Percentiles rank a stretch among this genome's conserved stretches.
These are phyloP conservation scores for Thrips palmi DNA, from an alignment of 1,140 invertebrate genomes.

Conservation along the genomic window DNA sequence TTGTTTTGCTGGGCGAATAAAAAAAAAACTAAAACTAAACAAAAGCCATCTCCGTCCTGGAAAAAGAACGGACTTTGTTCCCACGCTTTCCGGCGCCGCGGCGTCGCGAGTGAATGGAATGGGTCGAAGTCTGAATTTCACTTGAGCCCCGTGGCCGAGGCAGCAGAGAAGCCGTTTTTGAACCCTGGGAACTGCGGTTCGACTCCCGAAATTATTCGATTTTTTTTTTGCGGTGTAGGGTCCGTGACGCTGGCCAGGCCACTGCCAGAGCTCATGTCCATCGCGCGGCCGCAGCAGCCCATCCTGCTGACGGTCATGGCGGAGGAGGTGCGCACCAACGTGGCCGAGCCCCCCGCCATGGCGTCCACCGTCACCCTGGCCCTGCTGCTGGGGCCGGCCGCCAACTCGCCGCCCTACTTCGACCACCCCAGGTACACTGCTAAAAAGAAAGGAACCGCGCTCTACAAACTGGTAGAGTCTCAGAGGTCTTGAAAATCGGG, in stretches of 20 bases:
- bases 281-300: conserved; percentile 55
- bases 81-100: too few relatives aligned
- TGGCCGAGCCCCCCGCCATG: conserved; percentile 47
- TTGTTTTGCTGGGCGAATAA: too few relatives aligned
- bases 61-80: too few relatives aligned
- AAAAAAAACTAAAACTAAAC: too few relatives aligned
- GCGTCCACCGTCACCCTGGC: conserved; percentile 61
- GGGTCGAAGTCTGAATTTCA: too few relatives aligned
- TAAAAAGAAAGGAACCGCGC: not conserved
- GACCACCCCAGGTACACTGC: conserved; percentile 59
- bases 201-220: too few relatives aligned
- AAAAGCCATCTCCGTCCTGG: too few relatives aligned
- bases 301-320: conserved; percentile 65
- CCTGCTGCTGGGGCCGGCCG: conserved; percentile 52
- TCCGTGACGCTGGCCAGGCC: conserved; percentile 51
- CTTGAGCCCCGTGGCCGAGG: not conserved
- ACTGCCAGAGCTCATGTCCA: conserved; percentile 52
- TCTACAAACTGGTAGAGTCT: conserved; percentile 14
- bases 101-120: too few relatives aligned
- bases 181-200: too few relatives aligned
- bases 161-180: conserved; percentile 7
- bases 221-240: too few relatives aligned
- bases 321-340: conserved; percentile 50
- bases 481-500: too few relatives aligned
- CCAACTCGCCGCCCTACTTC: conserved; percentile 55